Base-by-base conservation (phyloP, 2,113 vertebrate species). In the Galbula dea region DNA sequence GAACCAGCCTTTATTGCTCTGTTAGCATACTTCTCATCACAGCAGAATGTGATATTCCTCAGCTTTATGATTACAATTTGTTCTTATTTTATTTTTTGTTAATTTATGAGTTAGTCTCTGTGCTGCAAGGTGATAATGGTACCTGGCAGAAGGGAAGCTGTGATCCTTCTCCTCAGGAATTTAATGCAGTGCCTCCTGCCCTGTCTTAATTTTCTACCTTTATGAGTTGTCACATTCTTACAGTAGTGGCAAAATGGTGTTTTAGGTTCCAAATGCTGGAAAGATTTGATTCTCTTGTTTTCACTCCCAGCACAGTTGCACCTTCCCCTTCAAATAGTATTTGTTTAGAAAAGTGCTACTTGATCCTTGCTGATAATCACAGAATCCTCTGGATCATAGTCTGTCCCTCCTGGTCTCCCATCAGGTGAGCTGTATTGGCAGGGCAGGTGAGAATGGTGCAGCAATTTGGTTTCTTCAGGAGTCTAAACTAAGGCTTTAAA, bases 351-450 rank as follows among this genome's bases (percentile, higher is more conserved):
- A 68, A 90, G 74, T 34, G 20, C 4, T 49, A 29, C 43, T 43
- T 36, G 30, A 7, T 65, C 4, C 57, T 54, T 82, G 23, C 57
- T 46, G 22, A 24, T 61, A 45, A 45, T 45, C 13, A 29, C 18
- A 32, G 20, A 11, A 12, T 72, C 29, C 12, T 12, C 6, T 32
- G 22, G 69, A 32, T 41, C 8, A 19, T 39, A 23, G 36, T 69
- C 4, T 3, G 2, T 79, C 14, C 41, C 7, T 86, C 61, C 62
- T 36, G 37, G 6, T 67, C 48, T 52, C 82, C 58, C 36, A 6
- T 6, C n/a, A n/a, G n/a, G 0, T 45, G 36, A 85, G 36, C 45
- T 45, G 0, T 12, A 20, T 63, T 37, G 68, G 45, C 59, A 62
- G 46, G 63, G 36, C 54, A 61, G 18, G 15, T 81, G 71, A 55